Conservation (phyloP, 2,797 vertebrate species). For the Apodemus agrarius region DNA sequence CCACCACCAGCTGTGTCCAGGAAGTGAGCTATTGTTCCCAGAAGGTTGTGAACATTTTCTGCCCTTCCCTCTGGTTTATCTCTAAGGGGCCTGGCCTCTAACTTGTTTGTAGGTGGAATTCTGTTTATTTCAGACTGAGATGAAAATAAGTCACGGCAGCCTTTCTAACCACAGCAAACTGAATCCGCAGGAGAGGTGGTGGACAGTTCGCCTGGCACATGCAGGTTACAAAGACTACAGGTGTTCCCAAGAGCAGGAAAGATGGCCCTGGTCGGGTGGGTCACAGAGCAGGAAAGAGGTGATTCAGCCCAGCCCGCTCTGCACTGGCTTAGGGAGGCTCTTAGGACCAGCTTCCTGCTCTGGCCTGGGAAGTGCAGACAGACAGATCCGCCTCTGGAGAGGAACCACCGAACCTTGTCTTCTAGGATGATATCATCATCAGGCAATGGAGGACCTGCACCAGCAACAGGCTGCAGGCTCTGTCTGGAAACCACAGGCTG, state of each 20-base stretch:
- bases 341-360: not conserved
- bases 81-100: conserved; percentile 50
- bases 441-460: not conserved
- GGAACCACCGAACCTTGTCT: not conserved
- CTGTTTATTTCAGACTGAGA: conserved; percentile 67
- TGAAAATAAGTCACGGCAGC: conserved; percentile 28
- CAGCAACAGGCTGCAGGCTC: not conserved
- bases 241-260: conserved; percentile 7
- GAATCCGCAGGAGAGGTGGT: not conserved
- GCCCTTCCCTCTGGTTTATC: conserved; percentile 31
- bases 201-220: not conserved
- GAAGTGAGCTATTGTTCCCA: conserved; percentile 66
- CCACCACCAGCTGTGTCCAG: conserved; percentile 60
- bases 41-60: conserved; percentile 8
- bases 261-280: not conserved
- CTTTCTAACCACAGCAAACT: not conserved
- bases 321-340: not conserved
- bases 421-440: not conserved
- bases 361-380: not conserved
- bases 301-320: not conserved
- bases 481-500: not conserved
- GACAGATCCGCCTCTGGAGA: not conserved
- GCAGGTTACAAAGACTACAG: not conserved
- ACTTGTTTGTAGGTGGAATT: conserved; percentile 70
- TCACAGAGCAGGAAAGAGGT: not conserved